Percentiles rank a stretch among this genome's conserved stretches.
Evolutionary conservation across 2,888 invertebrate genomes (phyloP).

Genomic region (Lymantria dispar): DNA sequence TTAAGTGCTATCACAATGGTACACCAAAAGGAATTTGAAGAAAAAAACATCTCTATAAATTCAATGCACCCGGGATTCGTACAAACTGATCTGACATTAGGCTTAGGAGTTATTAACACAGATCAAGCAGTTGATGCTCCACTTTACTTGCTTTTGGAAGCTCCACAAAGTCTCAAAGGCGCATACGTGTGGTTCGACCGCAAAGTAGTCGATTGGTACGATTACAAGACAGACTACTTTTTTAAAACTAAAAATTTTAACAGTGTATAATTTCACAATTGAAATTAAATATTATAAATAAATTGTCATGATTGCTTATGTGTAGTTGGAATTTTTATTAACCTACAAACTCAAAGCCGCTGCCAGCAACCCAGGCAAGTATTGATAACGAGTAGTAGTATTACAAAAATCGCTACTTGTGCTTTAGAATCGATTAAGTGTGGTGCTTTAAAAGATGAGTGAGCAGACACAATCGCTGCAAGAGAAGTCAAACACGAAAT

Average conservation of each 20-base stretch:
- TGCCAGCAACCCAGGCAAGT: no score
- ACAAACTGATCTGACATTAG: conserved; percentile 88
- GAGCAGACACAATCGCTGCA: no score
- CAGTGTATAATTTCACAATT: neutral
- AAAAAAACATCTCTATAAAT: conserved; percentile 83
- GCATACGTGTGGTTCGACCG: conserved; percentile 84
- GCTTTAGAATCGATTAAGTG: no score
- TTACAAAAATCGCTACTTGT: no score
- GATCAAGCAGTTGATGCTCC: conserved; percentile 83
- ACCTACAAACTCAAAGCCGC: no score
- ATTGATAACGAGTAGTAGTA: no score
- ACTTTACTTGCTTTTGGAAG: conserved; percentile 62
- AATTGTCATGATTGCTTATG: no score
- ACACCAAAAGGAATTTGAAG: conserved; percentile 83
- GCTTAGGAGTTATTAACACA: conserved; percentile 79
- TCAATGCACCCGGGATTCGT: conserved; percentile 89
- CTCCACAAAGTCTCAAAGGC: conserved; percentile 72
- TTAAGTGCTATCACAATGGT: conserved; percentile 85
- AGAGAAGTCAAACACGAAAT: no score
- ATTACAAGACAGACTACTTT: conserved; percentile 26
- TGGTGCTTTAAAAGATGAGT: no score
- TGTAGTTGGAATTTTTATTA: no score
- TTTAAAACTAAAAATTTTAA: neutral
- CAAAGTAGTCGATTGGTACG: conserved; percentile 81
- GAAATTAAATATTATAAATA: no score